phyloP scores from a whole-genome alignment of 2,888 invertebrate species.

The Imbricaverruca yamaguchii region DNA sequence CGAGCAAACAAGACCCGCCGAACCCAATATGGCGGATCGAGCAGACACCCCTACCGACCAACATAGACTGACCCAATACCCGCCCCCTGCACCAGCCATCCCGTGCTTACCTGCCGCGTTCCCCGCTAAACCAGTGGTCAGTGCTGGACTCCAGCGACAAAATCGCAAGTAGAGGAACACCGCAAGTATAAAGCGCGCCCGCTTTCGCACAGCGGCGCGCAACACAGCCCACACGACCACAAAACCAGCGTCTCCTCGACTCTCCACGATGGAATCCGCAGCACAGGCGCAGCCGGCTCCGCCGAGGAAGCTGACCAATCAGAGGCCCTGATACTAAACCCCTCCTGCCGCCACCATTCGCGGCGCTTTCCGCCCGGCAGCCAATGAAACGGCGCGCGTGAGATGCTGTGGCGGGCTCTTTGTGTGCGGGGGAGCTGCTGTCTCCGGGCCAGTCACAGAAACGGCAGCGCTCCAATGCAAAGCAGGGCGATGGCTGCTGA shows the following conservation, averaged over 20 bases:
- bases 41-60: background rate
- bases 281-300: background rate
- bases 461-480: slow-evolving; percentile 2
- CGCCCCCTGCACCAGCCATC: background rate
- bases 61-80: background rate
- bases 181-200: background rate
- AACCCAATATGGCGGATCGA: slow-evolving; percentile 7
- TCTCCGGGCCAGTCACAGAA: background rate
- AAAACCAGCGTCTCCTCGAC: background rate
- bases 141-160: background rate
- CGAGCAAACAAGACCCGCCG: background rate
- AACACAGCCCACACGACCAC: background rate
- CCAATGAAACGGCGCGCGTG: background rate
- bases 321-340: background rate
- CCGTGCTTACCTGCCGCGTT: background rate
- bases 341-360: background rate
- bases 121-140: background rate
- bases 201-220: background rate
- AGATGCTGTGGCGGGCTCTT: background rate
- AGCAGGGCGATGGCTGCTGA: slow-evolving; percentile 3
- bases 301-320: background rate
- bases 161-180: background rate
- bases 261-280: background rate
- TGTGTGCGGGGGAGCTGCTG: background rate
- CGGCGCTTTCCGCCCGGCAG: background rate